phyloP scores from a whole-genome alignment of 2,797 vertebrate species.

The Emydoidea blandingii region DNA sequence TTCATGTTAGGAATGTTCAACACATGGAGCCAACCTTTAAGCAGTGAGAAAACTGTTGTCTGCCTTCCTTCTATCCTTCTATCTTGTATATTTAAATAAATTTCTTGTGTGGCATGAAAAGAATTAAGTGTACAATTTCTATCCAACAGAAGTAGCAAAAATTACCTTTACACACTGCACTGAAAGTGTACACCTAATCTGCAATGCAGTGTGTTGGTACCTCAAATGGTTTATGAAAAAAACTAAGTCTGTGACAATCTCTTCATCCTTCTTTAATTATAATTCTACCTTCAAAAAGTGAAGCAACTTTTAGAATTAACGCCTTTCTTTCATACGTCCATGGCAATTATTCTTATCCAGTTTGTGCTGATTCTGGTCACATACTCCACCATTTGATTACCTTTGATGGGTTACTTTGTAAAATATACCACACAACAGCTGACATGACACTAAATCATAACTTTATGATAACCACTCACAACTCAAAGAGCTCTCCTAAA shows the following conservation, averaged over 20 bases:
- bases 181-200: not conserved
- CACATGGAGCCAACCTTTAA: slow-evolving; percentile 54
- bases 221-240: not conserved
- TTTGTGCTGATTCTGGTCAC: not conserved
- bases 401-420: not conserved
- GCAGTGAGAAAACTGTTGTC: slow-evolving; percentile 63
- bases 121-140: slow-evolving; percentile 43
- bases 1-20: slow-evolving; percentile 63
- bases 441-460: not conserved
- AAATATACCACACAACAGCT: not conserved
- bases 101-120: slow-evolving; percentile 13
- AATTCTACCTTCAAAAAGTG: not conserved
- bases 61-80: slow-evolving; percentile 39
- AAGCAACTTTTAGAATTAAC: not conserved
- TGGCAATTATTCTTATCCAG: too few relatives aligned
- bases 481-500: not conserved
- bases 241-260: not conserved
- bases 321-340: not conserved
- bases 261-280: not conserved
- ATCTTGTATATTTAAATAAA: slow-evolving; percentile 47
- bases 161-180: not conserved
- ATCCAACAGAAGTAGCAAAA: slow-evolving; percentile 8
- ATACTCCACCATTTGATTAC: not conserved
- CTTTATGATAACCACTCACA: rapidly evolving
- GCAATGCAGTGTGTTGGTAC: not conserved